A percentile compares a stretch with the other conserved stretches of the same genome.
phyloP scores from a whole-genome alignment of 2,888 invertebrate species.

The Drosophila crucigera region DNA sequence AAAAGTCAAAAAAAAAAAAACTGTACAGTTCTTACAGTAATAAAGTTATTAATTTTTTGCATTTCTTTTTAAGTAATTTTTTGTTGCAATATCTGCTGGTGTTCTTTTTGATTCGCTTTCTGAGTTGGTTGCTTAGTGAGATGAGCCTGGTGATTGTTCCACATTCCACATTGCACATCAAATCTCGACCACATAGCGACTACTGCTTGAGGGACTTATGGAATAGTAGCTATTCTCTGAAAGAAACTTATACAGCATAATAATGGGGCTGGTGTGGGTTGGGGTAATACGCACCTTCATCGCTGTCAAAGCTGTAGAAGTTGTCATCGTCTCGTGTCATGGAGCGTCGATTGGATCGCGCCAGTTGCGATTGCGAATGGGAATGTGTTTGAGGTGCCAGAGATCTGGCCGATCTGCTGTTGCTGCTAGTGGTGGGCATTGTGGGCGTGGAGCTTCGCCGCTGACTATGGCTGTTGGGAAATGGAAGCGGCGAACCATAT shows the following conservation, averaged over 20 bases:
- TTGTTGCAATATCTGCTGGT: background rate
- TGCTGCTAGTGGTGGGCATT: background rate
- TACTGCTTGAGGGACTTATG: constrained; percentile 81
- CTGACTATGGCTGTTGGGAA: constrained; percentile 61
- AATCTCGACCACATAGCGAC: constrained; percentile 81
- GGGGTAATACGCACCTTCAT: constrained; percentile 76
- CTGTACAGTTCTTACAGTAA: background rate
- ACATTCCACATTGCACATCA: constrained; percentile 47
- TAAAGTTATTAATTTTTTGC: background rate
- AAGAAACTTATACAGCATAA: background rate
- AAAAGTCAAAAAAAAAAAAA: background rate
- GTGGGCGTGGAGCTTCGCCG: constrained; percentile 71
- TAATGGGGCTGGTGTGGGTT: background rate
- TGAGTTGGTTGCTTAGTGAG: background rate
- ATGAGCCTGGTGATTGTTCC: background rate
- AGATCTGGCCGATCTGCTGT: background rate
- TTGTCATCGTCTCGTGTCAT: constrained; percentile 83
- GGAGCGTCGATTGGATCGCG: constrained; percentile 74
- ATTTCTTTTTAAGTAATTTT: background rate
- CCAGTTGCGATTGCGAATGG: constrained; percentile 1
- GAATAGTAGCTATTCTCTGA: constrained; percentile 83
- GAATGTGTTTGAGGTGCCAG: constrained; percentile 20
- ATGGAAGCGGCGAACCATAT: constrained; percentile 83
- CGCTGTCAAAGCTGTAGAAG: constrained; percentile 84
- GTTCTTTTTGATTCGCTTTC: background rate